phyloP scores from a whole-genome alignment of 2,113 vertebrate species.

The Zootoca vivipara region DNA sequence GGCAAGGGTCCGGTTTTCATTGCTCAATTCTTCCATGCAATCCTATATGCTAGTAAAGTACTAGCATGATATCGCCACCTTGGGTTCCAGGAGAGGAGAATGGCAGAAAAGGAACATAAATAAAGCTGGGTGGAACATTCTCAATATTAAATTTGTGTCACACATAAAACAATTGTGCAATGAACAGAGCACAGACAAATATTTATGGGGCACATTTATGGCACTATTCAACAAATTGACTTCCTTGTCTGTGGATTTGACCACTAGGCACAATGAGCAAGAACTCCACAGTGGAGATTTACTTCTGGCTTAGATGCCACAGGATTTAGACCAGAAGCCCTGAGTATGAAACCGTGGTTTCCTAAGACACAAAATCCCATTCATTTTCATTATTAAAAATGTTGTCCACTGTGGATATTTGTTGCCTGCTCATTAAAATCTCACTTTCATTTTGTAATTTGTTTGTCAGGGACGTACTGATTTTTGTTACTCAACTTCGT shows the following conservation, averaged over 20 bases:
- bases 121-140: no score
- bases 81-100: no score
- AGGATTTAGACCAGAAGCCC: background rate
- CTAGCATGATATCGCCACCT: no score
- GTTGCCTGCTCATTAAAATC: background rate
- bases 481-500: background rate
- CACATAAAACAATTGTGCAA: no score
- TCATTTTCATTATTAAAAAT: no score
- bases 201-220: no score
- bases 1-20: background rate
- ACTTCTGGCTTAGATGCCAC: background rate
- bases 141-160: no score
- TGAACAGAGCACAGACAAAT: no score
- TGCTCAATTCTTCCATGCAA: background rate
- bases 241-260: background rate
- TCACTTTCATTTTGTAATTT: background rate
- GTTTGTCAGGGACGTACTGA: background rate
- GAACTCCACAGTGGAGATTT: background rate
- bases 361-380: background rate
- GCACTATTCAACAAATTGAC: background rate
- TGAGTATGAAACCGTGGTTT: background rate
- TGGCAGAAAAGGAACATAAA: no score
- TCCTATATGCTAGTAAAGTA: no score
- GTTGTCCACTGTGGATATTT: no score
- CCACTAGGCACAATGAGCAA: background rate